Conservation (phyloP, 37 sponge, comb jelly and placozoan species). For the Crambe crambe region DNA sequence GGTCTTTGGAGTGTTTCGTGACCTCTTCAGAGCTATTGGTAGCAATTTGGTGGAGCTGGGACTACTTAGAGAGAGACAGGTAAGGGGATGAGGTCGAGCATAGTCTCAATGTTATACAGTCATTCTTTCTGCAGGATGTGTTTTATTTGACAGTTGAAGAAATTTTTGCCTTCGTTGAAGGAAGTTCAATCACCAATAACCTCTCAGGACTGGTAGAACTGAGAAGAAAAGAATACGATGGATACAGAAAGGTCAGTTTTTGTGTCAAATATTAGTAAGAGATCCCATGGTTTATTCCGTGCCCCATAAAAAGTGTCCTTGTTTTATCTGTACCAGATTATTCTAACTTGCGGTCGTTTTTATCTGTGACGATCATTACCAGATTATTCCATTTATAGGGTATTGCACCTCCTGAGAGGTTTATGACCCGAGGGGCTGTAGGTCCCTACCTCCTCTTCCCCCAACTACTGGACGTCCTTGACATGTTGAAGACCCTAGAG, state of each 20-base stretch:
- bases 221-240: conserved; percentile 68
- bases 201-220: conserved; percentile 71
- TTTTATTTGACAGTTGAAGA: conserved; percentile 88
- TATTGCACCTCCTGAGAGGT: conserved; percentile 82
- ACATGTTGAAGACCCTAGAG: conserved; percentile 68
- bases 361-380: too few relatives aligned
- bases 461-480: conserved; percentile 71
- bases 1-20: conserved; percentile 80
- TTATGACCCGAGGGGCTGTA: conserved; percentile 70
- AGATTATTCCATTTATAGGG: too few relatives aligned
- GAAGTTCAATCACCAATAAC: conserved; percentile 74
- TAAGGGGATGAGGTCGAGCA: too few relatives aligned
- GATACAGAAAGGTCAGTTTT: conserved; percentile 74
- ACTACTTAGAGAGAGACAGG: conserved; percentile 58
- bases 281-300: too few relatives aligned
- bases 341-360: too few relatives aligned
- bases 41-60: conserved; percentile 47
- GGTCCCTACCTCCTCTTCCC: conserved; percentile 69
- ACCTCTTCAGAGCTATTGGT: conserved; percentile 78
- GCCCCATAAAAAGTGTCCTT: too few relatives aligned
- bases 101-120: too few relatives aligned
- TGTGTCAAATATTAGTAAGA: too few relatives aligned
- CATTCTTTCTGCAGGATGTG: conserved; percentile 81
- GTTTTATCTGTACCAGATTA: too few relatives aligned
- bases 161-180: conserved; percentile 66